Conservation (phyloP, 2,113 vertebrate genomes). For the Oncorhynchus kisutch region DNA sequence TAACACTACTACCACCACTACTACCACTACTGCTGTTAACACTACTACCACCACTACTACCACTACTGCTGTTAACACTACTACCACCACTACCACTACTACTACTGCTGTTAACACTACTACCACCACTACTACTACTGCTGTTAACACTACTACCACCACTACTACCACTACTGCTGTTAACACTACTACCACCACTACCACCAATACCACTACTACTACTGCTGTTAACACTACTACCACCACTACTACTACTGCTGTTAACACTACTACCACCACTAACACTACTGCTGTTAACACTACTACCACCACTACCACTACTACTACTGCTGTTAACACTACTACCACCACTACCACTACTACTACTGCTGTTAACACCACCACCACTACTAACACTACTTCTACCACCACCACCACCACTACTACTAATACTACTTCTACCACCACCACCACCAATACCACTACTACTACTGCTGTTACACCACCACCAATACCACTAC, state of each 20-base stretch:
- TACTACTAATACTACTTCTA: rapidly evolving
- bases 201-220: rapidly evolving
- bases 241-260: too few relatives aligned
- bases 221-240: rapidly evolving
- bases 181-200: too few relatives aligned
- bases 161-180: rapidly evolving
- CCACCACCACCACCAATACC: rapidly evolving
- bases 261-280: too few relatives aligned
- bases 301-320: too few relatives aligned
- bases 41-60: rapidly evolving
- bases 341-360: too few relatives aligned
- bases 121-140: rapidly evolving
- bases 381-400: too few relatives aligned
- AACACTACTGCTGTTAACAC: too few relatives aligned
- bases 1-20: rapidly evolving
- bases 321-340: too few relatives aligned
- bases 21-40: rapidly evolving
- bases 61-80: rapidly evolving
- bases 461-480: rapidly evolving
- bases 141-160: too few relatives aligned
- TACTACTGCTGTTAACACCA: rapidly evolving
- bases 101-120: rapidly evolving
- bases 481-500: too few relatives aligned
- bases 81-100: rapidly evolving
- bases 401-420: rapidly evolving